Evolutionary conservation across 1,140 invertebrate genomes (phyloP).

Genomic region (Caenorhabditis remanei): DNA sequence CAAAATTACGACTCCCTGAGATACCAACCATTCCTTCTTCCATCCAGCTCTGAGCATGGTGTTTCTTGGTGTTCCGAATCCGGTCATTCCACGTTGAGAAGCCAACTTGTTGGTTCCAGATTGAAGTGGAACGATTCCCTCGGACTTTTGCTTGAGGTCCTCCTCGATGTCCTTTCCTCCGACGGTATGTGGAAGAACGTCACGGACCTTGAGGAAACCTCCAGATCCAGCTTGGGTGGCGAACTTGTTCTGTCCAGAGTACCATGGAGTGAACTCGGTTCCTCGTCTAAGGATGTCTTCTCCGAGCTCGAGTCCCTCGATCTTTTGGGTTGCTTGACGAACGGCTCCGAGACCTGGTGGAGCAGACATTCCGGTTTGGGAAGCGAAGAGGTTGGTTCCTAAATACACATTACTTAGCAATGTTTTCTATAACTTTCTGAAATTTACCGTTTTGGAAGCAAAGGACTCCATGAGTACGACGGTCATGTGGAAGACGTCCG

Average conservation of each 20-base stretch:
- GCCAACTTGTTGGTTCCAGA: conserved; percentile 77
- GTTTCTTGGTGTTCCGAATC: conserved; percentile 78
- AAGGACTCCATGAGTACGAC: conserved; percentile 75
- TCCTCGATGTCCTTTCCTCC: conserved; percentile 77
- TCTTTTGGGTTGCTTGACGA: conserved; percentile 76
- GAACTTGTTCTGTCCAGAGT: conserved; percentile 78
- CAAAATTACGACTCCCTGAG: neutral
- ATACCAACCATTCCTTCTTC: conserved; percentile 77
- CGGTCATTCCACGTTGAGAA: conserved; percentile 76
- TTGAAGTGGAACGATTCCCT: conserved; percentile 73
- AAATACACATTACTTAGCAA: neutral
- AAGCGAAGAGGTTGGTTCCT: conserved; percentile 89
- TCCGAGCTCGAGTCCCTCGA: conserved; percentile 71
- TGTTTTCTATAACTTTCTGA: neutral
- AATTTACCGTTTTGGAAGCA: conserved; percentile 83
- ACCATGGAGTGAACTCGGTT: conserved; percentile 77
- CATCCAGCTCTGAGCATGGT: conserved; percentile 71
- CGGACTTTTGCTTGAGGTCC: conserved; percentile 74
- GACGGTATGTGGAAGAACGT: conserved; percentile 76
- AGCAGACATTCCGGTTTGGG: conserved; percentile 86
- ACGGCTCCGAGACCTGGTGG: conserved; percentile 75
- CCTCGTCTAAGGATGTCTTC: conserved; percentile 74
- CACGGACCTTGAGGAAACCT: conserved; percentile 78
- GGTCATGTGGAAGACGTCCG: conserved; percentile 76
- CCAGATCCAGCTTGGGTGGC: conserved; percentile 76